Evolutionary conservation across 2,797 vertebrate genomes (phyloP), one percentile per base, ranked within the genome.

Genomic region (Adrianichthys oophorus): DNA sequence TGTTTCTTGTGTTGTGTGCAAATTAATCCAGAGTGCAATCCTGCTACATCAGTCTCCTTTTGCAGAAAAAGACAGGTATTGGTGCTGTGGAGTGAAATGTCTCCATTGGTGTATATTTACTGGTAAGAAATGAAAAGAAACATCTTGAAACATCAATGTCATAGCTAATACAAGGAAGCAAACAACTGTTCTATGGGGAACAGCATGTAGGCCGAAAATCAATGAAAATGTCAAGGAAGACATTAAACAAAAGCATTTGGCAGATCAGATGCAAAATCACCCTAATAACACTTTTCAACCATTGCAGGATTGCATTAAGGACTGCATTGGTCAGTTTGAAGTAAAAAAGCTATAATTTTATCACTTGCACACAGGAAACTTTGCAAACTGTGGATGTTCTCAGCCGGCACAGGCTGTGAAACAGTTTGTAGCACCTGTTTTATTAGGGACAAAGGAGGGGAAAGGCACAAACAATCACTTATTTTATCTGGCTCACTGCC

Each of bases 401-500:
- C 52, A 67, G 42, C 52, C 40, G 59, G 40, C 45, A 48, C 58
- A 24, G 18, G 49, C 23, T n/a, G n/a, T 53, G 57, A 66, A 62
- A 70, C 62, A 44, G 45, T 52, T 41, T 68, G 62, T 58, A 48
- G 60, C 57, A 26, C 62, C 41, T 69, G 44, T 68, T 50, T 74
- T 70, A 29, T 48, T 56, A 17, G 45, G 51, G 43, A 63, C 54
- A 65, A 51, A 47, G 59, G 50, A 54, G 48, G 72, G 54, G 79
- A 82, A 78, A 76, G 67, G 72, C 62, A 76, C 80, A 82, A 76
- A 74, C 74, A 50, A 21, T 79, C 59, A 70, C 56, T 84, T 68
- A 67, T 68, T 74, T 53, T 88, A 83, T 84, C 80, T 80, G 74
- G 60, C 58, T 77, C 45, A 77, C 47, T 73, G 44, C 51, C 45